Conservation (phyloP, 2,797 vertebrate genomes). For the Iguana delicatissima region DNA sequence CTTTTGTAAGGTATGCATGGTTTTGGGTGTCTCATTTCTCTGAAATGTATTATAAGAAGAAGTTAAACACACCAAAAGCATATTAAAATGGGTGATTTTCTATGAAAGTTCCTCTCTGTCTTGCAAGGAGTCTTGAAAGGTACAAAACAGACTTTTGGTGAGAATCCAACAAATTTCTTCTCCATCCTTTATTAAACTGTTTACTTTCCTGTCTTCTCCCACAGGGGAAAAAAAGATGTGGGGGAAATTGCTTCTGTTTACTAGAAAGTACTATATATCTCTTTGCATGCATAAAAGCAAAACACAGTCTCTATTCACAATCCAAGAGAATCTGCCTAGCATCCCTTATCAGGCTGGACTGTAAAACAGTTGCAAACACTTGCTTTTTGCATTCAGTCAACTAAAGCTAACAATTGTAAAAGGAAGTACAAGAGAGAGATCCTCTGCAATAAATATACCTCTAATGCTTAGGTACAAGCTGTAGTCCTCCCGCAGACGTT, state of each 20-base stretch:
- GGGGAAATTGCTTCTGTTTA: neutral
- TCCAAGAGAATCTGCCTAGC: neutral
- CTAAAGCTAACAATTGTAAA: neutral
- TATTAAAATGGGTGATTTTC: too few species aligned
- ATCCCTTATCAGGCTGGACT: neutral
- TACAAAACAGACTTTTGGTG: too few species aligned
- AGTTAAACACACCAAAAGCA: too few species aligned
- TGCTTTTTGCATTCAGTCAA: neutral
- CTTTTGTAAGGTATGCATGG: too few species aligned
- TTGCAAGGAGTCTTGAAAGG: too few species aligned
- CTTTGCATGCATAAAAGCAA: neutral
- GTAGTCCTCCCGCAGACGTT: conserved; percentile 66
- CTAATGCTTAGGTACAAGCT: conserved; percentile 72
- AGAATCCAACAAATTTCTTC: too few species aligned
- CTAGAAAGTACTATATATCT: neutral
- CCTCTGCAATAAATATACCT: neutral
- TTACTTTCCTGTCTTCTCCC: neutral
- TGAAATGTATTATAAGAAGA: too few species aligned
- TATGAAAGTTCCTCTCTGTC: too few species aligned
- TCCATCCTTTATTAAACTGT: neutral
- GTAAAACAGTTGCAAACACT: neutral
- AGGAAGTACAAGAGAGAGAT: neutral
- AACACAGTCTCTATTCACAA: too few species aligned
- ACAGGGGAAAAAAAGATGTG: neutral
- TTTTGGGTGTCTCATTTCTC: too few species aligned